Evolutionary conservation across 2,113 vertebrate genomes (phyloP).

Genomic region (Lampris incognitus): DNA sequence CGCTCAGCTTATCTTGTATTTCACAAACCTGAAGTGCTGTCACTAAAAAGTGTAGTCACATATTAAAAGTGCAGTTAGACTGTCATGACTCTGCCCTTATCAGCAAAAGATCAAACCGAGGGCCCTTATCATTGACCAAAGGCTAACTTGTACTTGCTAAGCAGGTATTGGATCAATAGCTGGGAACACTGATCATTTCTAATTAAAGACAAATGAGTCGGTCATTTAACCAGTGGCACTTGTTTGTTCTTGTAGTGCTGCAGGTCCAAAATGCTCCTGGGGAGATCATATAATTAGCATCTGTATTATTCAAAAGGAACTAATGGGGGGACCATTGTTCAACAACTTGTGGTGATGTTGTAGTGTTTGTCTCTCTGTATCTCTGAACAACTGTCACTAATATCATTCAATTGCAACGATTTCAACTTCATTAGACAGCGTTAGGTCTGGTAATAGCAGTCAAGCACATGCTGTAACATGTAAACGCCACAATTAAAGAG

Average conservation of each 20-base stretch:
- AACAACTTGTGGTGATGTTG: background rate
- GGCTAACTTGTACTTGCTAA: constrained; percentile 38
- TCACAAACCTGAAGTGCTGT: constrained; percentile 41
- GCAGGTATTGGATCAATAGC: constrained; percentile 37
- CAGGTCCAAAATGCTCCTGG: background rate
- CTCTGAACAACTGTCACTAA: background rate
- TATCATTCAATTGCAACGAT: background rate
- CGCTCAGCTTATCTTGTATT: constrained; percentile 52
- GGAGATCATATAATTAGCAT: too few relatives aligned
- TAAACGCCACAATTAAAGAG: background rate
- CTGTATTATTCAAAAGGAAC: background rate
- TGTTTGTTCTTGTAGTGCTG: background rate
- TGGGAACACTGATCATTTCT: background rate
- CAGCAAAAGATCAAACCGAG: constrained; percentile 60
- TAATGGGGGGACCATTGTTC: background rate
- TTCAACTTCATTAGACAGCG: background rate
- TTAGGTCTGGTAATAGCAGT: background rate
- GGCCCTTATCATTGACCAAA: constrained; percentile 59
- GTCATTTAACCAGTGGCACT: background rate
- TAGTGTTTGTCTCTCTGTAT: constrained; percentile 1
- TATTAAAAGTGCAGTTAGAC: constrained; percentile 37
- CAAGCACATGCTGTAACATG: background rate
- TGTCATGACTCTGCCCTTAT: constrained; percentile 60
- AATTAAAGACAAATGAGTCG: background rate
- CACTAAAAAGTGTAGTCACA: constrained; percentile 43